Base-by-base conservation (phyloP, 2,113 vertebrate genomes). In the Nesogale talazaci region DNA sequence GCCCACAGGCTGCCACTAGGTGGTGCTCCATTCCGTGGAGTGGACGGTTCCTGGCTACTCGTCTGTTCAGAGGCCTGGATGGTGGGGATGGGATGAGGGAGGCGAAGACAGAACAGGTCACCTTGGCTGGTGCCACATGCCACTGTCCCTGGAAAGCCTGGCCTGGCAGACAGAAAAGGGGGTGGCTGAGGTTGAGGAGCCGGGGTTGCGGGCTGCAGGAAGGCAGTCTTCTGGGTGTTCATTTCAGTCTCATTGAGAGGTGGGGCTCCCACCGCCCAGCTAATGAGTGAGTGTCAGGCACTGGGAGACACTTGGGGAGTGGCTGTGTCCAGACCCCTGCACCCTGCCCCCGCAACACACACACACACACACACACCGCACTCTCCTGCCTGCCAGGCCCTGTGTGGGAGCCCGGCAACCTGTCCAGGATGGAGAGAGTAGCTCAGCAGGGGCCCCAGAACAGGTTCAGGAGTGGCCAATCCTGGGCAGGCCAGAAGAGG, bases 1-100 rank as follows among this genome's bases (percentile, higher is more conserved):
- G n/a, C 76, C 78, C 10, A 1, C 3, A 72, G 31, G 4, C 23
- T 52, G 59, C 88, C 97, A 94, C 94, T 94, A 97, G 97, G 91
- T 97, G 96, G 96, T 91, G 94, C 75, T 92, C 72, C 16, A 92
- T 52, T 81, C 84, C 94, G 92, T 94, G 31, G 22, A 94, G 96
- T 95, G 94, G 81, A 76, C 12, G 0, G 46, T 1, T 1, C 3
- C 56, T 1, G 29, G 34, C 61, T 34, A 1, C 3, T 6, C 7
- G 56, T 65, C 2, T 38, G 9, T 79, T 61, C 27, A 88, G 78
- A 52, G 46, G 46, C 46, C 46, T 52, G 31, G 29, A n/a, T 69
- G 31, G 61, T 42, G 25, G 11, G 1, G 2, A 3, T 34, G 46
- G 34, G 85, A 40, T 11, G 59, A 42, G 46, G 56, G 3, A 22